phyloP scores from a whole-genome alignment of 2,888 invertebrate genomes.

The Lasioglossum marginatum region DNA sequence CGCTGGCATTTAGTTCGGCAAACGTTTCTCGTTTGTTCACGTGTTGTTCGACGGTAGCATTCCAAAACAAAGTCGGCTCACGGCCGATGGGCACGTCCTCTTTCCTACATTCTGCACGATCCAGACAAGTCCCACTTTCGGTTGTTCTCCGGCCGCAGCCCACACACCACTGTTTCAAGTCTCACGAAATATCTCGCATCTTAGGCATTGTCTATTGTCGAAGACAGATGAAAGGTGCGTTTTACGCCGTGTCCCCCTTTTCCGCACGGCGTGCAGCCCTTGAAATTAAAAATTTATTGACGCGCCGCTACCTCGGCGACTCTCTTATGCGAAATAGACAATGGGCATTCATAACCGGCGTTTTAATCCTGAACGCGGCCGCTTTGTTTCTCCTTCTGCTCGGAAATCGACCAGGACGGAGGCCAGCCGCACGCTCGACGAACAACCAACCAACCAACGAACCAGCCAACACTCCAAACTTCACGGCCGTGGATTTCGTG shows the following conservation, averaged over 20 bases:
- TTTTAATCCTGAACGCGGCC: constrained; percentile 52
- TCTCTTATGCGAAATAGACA: constrained; percentile 61
- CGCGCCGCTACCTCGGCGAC: constrained; percentile 45
- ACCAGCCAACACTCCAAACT: background rate
- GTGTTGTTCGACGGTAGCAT: constrained; percentile 51
- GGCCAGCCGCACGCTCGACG: constrained; percentile 13
- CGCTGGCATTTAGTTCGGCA: background rate
- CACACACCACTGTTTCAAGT: constrained; percentile 56
- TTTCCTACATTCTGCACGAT: constrained; percentile 73
- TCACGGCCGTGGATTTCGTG: background rate
- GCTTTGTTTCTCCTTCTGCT: constrained; percentile 39
- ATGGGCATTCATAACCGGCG: constrained; percentile 59
- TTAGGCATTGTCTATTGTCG: constrained; percentile 71
- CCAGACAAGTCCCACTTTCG: constrained; percentile 70
- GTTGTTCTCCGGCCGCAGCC: constrained; percentile 64
- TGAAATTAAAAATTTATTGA: constrained; percentile 65
- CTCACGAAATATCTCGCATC: constrained; percentile 67
- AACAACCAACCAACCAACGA: background rate
- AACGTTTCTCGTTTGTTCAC: background rate
- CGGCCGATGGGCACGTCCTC: constrained; percentile 69
- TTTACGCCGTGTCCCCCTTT: constrained; percentile 60
- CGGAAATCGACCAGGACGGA: constrained; percentile 5
- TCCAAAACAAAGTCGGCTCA: constrained; percentile 52
- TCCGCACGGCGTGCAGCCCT: constrained; percentile 43
- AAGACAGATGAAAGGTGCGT: constrained; percentile 62